These are phyloP conservation scores for Melitaea athalia DNA, from an alignment of 2,888 invertebrate species.

Conservation along the genomic window DNA sequence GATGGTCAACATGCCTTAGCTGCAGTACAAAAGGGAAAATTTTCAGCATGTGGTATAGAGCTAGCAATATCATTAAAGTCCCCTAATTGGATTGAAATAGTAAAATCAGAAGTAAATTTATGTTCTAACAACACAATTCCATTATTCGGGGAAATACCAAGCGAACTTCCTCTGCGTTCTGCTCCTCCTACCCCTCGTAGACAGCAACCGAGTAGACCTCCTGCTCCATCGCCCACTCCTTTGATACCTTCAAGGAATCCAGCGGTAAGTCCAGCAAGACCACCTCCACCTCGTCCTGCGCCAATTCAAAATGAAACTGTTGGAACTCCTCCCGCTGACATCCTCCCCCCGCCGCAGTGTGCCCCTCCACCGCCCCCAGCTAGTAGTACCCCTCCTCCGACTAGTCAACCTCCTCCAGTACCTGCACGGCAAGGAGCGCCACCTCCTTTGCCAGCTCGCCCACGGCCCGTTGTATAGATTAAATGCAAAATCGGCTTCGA, in stretches of 20 bases:
- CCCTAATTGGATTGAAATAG: constrained; percentile 91
- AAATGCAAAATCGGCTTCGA: not conserved
- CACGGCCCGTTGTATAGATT: constrained; percentile 57
- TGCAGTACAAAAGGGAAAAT: constrained; percentile 82
- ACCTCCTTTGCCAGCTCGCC: constrained; percentile 86
- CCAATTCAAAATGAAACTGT: constrained; percentile 78
- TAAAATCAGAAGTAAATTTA: constrained; percentile 91
- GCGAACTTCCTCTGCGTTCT: constrained; percentile 67
- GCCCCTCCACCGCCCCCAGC: constrained; percentile 79
- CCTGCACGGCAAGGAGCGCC: constrained; percentile 84
- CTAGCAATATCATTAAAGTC: constrained; percentile 90
- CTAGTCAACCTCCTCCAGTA: constrained; percentile 71
- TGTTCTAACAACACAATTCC: constrained; percentile 93
- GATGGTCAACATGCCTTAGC: constrained; percentile 94
- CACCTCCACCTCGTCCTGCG: constrained; percentile 83
- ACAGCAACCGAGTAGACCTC: constrained; percentile 83
- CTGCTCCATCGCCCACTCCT: constrained; percentile 82
- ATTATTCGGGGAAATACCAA: constrained; percentile 79
- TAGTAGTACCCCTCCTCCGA: constrained; percentile 61
- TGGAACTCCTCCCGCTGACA: constrained; percentile 78
- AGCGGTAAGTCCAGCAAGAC: constrained; percentile 77
- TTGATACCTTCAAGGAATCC: constrained; percentile 72
- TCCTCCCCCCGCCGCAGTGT: constrained; percentile 85
- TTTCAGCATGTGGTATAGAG: constrained; percentile 85
- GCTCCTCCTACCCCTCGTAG: constrained; percentile 77